Percentiles rank a stretch among this genome's conserved stretches.
Conservation (phyloP, 2,797 vertebrate genomes). For the Pelochelys cantorii region DNA sequence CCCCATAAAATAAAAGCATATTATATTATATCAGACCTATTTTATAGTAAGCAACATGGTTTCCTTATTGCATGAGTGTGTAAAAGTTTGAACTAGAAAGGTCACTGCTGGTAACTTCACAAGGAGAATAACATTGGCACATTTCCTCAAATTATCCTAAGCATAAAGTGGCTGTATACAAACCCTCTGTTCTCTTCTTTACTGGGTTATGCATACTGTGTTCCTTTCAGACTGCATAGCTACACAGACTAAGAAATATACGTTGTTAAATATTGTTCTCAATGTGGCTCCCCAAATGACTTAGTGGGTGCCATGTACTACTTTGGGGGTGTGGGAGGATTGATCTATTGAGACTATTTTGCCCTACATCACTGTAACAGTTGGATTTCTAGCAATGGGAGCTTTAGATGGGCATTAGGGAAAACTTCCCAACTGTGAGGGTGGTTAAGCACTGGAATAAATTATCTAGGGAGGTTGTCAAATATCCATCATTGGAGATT, state of each 20-base stretch:
- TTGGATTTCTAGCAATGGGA: not conserved
- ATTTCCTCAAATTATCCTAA: not conserved
- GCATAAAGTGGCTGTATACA: not conserved
- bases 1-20: not conserved
- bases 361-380: not conserved
- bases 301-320: not conserved
- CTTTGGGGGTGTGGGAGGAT: not conserved
- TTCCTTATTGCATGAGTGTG: not conserved
- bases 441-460: too few relatives aligned
- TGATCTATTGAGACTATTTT: not conserved
- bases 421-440: too few relatives aligned
- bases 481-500: too few relatives aligned
- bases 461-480: too few relatives aligned
- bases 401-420: too few relatives aligned
- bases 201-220: not conserved
- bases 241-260: not conserved
- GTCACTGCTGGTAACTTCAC: not conserved
- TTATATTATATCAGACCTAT: not conserved
- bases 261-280: not conserved
- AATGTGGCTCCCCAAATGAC: not conserved
- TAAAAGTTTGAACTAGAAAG: not conserved
- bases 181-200: not conserved
- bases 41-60: not conserved
- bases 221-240: not conserved
- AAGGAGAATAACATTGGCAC: not conserved